Evolutionary conservation across 2,113 vertebrate genomes (phyloP).

Genomic region (Ceuthmochares aereus): DNA sequence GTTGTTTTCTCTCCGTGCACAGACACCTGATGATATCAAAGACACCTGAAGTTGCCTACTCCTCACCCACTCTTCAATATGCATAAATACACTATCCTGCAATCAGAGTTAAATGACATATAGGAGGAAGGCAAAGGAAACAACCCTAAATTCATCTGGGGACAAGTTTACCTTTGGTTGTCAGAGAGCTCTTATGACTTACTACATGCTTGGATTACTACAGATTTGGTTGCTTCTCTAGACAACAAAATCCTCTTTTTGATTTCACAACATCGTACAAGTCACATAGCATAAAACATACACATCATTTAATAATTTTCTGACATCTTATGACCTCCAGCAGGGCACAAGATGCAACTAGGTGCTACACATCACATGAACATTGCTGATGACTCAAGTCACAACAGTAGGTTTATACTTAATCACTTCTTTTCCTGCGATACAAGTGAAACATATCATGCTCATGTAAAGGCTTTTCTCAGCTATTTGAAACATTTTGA

Average conservation of each 20-base stretch:
- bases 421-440: not conserved
- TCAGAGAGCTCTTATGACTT: not conserved
- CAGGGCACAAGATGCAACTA: not conserved
- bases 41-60: not conserved
- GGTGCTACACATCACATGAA: not conserved
- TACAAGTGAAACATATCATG: not conserved
- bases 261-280: not conserved
- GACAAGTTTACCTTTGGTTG: not conserved
- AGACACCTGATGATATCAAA: not conserved
- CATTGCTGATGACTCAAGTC: not conserved
- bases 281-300: not conserved
- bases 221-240: not conserved
- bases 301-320: not conserved
- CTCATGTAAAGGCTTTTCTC: not conserved
- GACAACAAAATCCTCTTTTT: slow-evolving; percentile 9
- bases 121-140: not conserved
- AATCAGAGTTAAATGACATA: not conserved
- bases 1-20: not conserved
- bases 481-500: not conserved
- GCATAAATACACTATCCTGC: not conserved
- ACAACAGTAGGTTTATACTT: not conserved
- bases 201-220: slow-evolving; percentile 3
- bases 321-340: slow-evolving; percentile 1
- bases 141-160: not conserved
- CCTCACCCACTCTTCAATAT: not conserved